These are phyloP conservation scores for Lineus longissimus DNA, from an alignment of 1,140 invertebrate genomes.

Conservation along the genomic window DNA sequence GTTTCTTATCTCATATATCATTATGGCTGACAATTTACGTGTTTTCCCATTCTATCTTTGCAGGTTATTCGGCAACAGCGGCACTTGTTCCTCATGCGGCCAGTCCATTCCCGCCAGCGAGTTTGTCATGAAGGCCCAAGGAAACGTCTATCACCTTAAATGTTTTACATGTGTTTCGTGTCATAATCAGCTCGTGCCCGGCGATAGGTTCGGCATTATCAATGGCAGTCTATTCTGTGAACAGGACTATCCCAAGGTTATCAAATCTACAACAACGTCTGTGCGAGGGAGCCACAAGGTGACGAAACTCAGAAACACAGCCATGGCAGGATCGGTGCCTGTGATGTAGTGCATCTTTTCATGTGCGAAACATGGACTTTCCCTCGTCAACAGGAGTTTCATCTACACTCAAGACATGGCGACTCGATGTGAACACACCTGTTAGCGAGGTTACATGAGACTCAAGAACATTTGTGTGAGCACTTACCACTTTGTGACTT, in stretches of 20 bases:
- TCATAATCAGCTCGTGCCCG: conserved; percentile 75
- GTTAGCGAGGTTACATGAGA: no score
- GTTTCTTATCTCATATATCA: no score
- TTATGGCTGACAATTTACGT: no score
- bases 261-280: conserved; percentile 60
- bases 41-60: conserved; percentile 43
- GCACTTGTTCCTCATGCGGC: conserved; percentile 81
- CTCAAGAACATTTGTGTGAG: no score
- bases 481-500: no score
- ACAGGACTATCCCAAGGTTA: conserved; percentile 86
- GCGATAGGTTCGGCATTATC: conserved; percentile 84
- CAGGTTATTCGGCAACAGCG: conserved; percentile 84
- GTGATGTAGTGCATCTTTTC: no score
- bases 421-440: no score
- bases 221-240: conserved; percentile 82
- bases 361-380: no score
- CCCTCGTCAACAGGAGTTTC: no score
- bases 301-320: background rate
- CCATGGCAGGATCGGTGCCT: no score
- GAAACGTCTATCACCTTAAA: conserved; percentile 84
- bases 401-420: no score
- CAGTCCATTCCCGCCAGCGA: conserved; percentile 86
- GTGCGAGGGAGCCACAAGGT: conserved; percentile 5
- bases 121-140: conserved; percentile 74
- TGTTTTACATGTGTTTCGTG: conserved; percentile 92